Base-by-base conservation (phyloP, 2,113 vertebrate genomes). In the Amblyornis subalaris region DNA sequence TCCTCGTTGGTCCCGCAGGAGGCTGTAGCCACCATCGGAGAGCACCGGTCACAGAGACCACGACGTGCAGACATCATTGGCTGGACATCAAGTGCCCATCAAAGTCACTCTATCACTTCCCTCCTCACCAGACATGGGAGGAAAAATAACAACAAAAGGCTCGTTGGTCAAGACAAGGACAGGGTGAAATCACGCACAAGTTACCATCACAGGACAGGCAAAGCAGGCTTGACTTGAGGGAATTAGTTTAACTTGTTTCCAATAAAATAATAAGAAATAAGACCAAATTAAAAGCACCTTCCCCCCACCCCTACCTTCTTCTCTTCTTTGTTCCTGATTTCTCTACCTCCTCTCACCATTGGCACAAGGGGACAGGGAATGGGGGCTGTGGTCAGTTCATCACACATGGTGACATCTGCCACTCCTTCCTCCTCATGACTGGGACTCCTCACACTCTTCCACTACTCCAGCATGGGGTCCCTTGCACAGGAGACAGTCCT, bases 1-100 rank as follows among this genome's bases (percentile, higher is more conserved):
- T 57, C 48, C 25, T 79, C 18, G 3, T 7, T 28, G 35, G 25
- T 67, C 42, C 64, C 3, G 1, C 38, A 15, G 33, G 26, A 74
- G 21, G 7, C 5, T 3, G 8, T 6, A 85, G 47, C n/a, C 57
- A 62, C 28, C 36, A 4, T 6, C 4, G 4, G 19, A 42, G 20
- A 29, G 23, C 14, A 6, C 10, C 55, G 71, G 51, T 21, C 7
- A 1, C 3, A 7, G 21, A 51, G 33, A 29, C 19, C 6, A 2
- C 6, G 33, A 21, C 0, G 0, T 73, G 42, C 40, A 23, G 40
- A 35, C 29, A 45, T 24, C 26, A 28, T 36, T 38, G 60, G 33
- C 23, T 51, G 36, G 31, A 51, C 38, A 45, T 66, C 33, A 51
- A 29, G 38, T 38, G 33, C 13, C 33, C 38, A n/a, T 58, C 44